Conservation (phyloP, 2,797 vertebrate genomes). For the Melanotaenia boesemani region DNA sequence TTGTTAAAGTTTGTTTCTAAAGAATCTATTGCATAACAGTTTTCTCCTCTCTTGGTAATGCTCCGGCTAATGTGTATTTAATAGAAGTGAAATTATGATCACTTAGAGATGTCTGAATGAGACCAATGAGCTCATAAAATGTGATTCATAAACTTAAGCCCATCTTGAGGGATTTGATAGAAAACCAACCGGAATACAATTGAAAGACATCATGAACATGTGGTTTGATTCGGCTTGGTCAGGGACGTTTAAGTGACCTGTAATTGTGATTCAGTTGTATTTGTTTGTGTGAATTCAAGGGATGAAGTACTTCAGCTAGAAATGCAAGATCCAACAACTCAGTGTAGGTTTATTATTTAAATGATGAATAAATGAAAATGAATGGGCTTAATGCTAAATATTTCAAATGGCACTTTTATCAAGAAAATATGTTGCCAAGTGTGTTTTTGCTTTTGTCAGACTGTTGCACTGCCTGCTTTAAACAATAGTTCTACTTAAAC, state of each 20-base stretch:
- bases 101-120: constrained; percentile 69
- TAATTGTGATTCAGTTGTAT: too few species aligned
- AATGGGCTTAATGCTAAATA: not conserved
- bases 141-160: constrained; percentile 56
- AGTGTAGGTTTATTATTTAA: not conserved
- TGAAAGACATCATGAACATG: constrained; percentile 11
- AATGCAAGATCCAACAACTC: too few species aligned
- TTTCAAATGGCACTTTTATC: not conserved
- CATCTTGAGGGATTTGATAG: constrained; percentile 44
- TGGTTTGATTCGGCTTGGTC: not conserved
- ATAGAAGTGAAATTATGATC: constrained; percentile 68
- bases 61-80: constrained; percentile 65
- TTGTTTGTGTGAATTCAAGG: too few species aligned
- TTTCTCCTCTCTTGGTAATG: constrained; percentile 28
- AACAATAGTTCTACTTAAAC: too few species aligned
- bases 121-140: constrained; percentile 53
- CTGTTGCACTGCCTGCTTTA: too few species aligned
- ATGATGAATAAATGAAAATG: not conserved
- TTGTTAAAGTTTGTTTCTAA: constrained; percentile 36
- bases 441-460: not conserved
- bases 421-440: not conserved
- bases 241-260: not conserved
- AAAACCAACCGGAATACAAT: constrained; percentile 31
- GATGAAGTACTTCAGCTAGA: too few species aligned
- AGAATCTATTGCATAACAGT: constrained; percentile 45